Base-by-base conservation (phyloP, 2,888 invertebrate species). In the Xestia sexstrigata region DNA sequence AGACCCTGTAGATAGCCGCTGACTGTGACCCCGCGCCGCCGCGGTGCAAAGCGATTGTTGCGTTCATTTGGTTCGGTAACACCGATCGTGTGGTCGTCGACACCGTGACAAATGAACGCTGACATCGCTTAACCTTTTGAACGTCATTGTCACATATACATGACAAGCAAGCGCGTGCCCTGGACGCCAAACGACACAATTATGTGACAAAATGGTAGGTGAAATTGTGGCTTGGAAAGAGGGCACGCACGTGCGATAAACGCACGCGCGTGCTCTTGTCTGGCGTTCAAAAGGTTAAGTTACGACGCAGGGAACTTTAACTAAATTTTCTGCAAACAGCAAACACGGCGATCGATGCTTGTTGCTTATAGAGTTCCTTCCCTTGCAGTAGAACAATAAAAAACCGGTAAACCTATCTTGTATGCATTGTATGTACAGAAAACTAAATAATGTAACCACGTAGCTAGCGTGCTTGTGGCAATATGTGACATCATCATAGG, bases 381-480 rank as follows among this genome's bases (percentile, higher is more conserved):
- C 35, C 30, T 13, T 39, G 8, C 15, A 70, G 8, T 39, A 6
- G 0, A 5, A 3, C 15, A 39, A 2, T 17, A n/a, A 17, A 52
- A n/a, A 70, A 2, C 13, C 8, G 8, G 11, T 39, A 35, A 42
- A 73, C 30, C 9, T 39, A n/a, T 23, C n/a, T 15, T n/a, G n/a
- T 42, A 63, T n/a, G 8, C 15, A 68, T 30, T 47, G 30, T 30
- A 30, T 30, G 13, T 15, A 67, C 23, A 30, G 1, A 23, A 15
- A n/a, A n/a, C 11, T 23, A 23, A 67, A 67, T 73, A 73, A 60
- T 47, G 20, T 9, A 20, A n/a, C 70, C 20, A 60, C 35, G 35
- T 39, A 71, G 58, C 20, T 39, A 71, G 8, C 26, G 39, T 23
- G 23, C 58, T 47, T 70, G 23, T 39, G 20, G 26, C 13, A 26